These are phyloP conservation scores for Acrobasis consociella DNA, from an alignment of 2,888 invertebrate species.

Conservation along the genomic window DNA sequence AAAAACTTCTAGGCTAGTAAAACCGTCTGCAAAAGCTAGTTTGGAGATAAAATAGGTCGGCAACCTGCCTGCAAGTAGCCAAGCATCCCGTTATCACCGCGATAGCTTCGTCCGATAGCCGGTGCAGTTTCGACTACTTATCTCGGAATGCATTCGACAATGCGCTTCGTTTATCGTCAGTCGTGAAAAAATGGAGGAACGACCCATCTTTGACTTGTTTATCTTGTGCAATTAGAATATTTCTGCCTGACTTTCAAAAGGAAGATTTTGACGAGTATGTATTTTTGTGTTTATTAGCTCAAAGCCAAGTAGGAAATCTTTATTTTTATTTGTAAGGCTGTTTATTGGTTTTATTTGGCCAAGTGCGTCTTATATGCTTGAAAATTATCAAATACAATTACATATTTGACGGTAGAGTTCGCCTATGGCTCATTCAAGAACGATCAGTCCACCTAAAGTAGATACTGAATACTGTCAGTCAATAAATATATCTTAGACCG, in stretches of 20 bases:
- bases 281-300: background rate
- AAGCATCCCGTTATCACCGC: slow-evolving; percentile 66
- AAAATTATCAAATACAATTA: no score
- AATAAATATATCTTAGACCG: no score
- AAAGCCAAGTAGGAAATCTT: no score
- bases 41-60: slow-evolving; percentile 41
- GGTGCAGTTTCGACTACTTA: slow-evolving; percentile 60
- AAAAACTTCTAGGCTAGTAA: background rate
- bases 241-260: slow-evolving; percentile 34
- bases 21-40: background rate
- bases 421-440: no score
- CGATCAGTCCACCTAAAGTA: no score
- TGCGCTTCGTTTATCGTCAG: slow-evolving; percentile 56
- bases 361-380: no score
- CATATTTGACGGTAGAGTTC: no score
- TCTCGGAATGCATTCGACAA: slow-evolving; percentile 67
- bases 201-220: slow-evolving; percentile 35
- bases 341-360: no score
- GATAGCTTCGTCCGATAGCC: slow-evolving; percentile 65
- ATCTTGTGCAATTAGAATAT: slow-evolving; percentile 37
- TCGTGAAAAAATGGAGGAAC: slow-evolving; percentile 52
- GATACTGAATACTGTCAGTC: no score
- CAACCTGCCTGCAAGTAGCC: slow-evolving; percentile 56
- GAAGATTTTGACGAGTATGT: background rate
- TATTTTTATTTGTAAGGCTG: no score